phyloP scores from a whole-genome alignment of 2,888 invertebrate species.

The Cryptocephalus primarius region DNA sequence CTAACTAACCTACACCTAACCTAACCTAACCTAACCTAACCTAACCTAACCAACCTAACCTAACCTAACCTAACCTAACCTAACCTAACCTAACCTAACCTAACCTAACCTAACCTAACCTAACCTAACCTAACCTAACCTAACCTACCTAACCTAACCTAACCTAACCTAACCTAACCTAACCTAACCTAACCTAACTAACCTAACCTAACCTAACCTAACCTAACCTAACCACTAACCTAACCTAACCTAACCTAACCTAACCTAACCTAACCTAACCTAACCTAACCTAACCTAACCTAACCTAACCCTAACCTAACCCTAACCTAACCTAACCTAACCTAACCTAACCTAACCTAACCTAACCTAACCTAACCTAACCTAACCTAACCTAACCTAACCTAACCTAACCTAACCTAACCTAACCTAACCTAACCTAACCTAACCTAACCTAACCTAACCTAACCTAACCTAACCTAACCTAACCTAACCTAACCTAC shows the following conservation, averaged over 20 bases:
- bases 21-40: too few species aligned
- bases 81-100: too few species aligned
- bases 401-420: constrained; percentile 7
- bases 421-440: constrained; percentile 5
- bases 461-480: constrained; percentile 7
- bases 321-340: constrained; percentile 1
- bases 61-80: too few species aligned
- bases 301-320: too few species aligned
- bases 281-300: constrained; percentile 7
- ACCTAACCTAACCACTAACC: too few species aligned
- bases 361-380: constrained; percentile 4
- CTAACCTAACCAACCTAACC: too few species aligned
- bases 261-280: constrained; percentile 4
- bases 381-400: constrained; percentile 7
- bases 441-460: constrained; percentile 6
- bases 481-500: constrained; percentile 6
- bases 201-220: constrained; percentile 1
- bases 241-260: constrained; percentile 4
- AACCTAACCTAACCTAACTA: neutral
- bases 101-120: constrained; percentile 10
- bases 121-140: too few species aligned
- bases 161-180: constrained; percentile 4
- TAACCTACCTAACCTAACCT: constrained; percentile 4
- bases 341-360: constrained; percentile 1
- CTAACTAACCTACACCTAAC: too few species aligned